Evolutionary conservation across 2,797 vertebrate species (phyloP), one percentile per base, ranked within the genome.

Genomic region (Triplophysa yarkandensis): DNA sequence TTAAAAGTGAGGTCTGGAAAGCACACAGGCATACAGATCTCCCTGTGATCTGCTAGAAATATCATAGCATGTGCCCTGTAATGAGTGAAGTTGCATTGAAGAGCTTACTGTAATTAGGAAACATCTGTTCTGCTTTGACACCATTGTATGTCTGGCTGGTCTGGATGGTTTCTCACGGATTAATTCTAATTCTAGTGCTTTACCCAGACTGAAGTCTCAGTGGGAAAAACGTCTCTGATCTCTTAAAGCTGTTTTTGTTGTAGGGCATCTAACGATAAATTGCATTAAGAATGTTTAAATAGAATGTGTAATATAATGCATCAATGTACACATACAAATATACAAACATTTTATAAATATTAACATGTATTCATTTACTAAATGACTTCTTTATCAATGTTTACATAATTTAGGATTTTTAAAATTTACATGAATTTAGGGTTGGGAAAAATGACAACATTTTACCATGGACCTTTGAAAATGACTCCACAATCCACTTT

Each of bases 101-200:
- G 44, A 41, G 30, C 21, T 61, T 52, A 43, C 28, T 36, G 52
- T 71, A 58, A 65, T 76, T 76, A 64, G 44, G 19, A 52, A 64
- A 71, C 68, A 77, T 64, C 68, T 77, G 74, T 28, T 71, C 48
- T 66, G 61, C 54, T 71, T 52, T 65, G 63, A 58, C 46, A 69
- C 28, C 41, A 39, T 65, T 64, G 60, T 77, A 48, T 57, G 60
- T 16, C 10, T 55, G 68, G 64, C 39, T 58, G 55, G 19, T 39
- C 19, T 21, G 13, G 19, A 6, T 21, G 46, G 46, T 48, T 46
- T 48, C 19, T 23, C 48, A 23, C 9, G 10, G 48, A 50, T 50
- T 50, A 50, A 39, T 65, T 50, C 54, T 50, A 21, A 27, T 65
- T 50, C 43, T 36, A 70, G 16, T 55, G 41, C 58, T 63, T 19